Conservation (phyloP, 1,140 invertebrate genomes). For the Drosophila orosa region DNA sequence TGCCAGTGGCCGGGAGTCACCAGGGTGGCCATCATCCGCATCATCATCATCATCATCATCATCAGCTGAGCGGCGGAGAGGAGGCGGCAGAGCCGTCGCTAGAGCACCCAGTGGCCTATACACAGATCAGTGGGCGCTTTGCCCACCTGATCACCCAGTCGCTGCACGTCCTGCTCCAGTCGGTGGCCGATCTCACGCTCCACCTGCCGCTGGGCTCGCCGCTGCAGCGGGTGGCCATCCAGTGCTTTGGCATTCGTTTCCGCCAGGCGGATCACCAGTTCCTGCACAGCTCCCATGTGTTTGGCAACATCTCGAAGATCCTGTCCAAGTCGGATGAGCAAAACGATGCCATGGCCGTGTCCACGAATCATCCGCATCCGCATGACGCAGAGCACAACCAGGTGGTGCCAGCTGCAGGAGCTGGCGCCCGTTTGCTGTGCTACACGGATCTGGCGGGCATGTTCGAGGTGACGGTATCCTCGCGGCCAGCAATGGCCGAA, state of each 20-base stretch:
- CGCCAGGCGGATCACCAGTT: constrained; percentile 95
- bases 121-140: constrained; percentile 92
- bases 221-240: constrained; percentile 95
- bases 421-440: constrained; percentile 64
- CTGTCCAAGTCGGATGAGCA: constrained; percentile 96
- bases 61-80: constrained; percentile 34
- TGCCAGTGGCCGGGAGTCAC: constrained; percentile 85
- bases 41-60: not conserved
- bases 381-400: constrained; percentile 67
- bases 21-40: constrained; percentile 9
- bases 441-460: constrained; percentile 78
- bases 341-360: constrained; percentile 84
- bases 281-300: constrained; percentile 96
- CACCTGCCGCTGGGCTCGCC: constrained; percentile 93
- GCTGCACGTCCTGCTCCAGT: constrained; percentile 95
- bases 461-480: constrained; percentile 90
- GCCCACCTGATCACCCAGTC: constrained; percentile 91
- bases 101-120: constrained; percentile 93
- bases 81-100: constrained; percentile 85
- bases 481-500: constrained; percentile 95
- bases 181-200: constrained; percentile 96
- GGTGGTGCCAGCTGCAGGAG: constrained; percentile 6
- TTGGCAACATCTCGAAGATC: constrained; percentile 98
- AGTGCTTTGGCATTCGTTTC: constrained; percentile 97
- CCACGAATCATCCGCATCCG: constrained; percentile 33